These are phyloP conservation scores for Vidua chalybeata DNA, from an alignment of 2,113 vertebrate genomes.

Conservation along the genomic window DNA sequence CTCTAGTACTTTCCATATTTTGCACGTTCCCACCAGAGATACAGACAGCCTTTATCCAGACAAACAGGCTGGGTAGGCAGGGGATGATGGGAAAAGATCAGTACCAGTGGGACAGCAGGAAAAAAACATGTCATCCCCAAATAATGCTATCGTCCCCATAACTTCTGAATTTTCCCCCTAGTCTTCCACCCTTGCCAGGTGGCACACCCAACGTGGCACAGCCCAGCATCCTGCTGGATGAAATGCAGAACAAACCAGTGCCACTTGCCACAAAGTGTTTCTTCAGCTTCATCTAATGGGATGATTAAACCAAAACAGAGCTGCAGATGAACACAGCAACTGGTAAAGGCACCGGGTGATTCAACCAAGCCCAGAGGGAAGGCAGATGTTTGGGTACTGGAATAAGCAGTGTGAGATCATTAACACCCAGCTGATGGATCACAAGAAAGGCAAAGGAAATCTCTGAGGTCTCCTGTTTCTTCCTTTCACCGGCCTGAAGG, in stretches of 20 bases:
- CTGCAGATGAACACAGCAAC: background rate
- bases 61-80: background rate
- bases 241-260: background rate
- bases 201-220: background rate
- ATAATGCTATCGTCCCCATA: background rate
- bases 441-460: slow-evolving; percentile 24
- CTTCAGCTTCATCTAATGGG: background rate
- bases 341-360: background rate
- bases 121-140: background rate
- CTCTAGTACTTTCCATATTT: background rate
- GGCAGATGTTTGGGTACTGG: background rate
- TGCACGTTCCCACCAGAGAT: background rate
- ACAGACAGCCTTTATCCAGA: background rate
- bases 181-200: background rate
- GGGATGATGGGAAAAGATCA: background rate
- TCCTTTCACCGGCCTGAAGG: background rate
- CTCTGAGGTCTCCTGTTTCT: slow-evolving; percentile 12
- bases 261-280: background rate
- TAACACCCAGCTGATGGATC: background rate
- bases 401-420: background rate
- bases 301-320: background rate
- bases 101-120: background rate
- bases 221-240: background rate
- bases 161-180: background rate
- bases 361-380: background rate